phyloP scores from a whole-genome alignment of 35 echinoderm and acorn worm genomes.

The Apostichopus californicus region DNA sequence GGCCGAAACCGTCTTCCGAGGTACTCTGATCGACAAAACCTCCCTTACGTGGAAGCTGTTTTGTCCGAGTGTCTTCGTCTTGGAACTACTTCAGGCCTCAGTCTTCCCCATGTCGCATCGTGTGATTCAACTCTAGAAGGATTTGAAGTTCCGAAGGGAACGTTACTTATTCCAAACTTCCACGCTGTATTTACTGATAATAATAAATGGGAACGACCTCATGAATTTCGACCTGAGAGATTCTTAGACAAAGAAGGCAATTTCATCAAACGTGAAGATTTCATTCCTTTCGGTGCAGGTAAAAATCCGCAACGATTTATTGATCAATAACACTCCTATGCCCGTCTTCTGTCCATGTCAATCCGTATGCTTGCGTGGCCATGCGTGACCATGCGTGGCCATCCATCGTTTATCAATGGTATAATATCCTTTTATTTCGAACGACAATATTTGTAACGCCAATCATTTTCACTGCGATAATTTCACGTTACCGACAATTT shows the following conservation, averaged over 20 bases:
- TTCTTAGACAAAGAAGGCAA: constrained; percentile 41
- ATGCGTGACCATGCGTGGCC: no score
- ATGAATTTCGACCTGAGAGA: constrained; percentile 66
- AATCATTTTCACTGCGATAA: no score
- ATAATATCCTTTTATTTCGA: no score
- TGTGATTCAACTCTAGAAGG: constrained; percentile 42
- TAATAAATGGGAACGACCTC: constrained; percentile 39
- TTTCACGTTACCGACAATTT: no score
- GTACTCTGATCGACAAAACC: constrained; percentile 52
- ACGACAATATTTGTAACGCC: no score
- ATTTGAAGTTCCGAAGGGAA: constrained; percentile 71
- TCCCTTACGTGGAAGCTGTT: constrained; percentile 65
- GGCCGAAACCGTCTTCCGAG: constrained; percentile 59
- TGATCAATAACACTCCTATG: no score
- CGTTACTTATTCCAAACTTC: constrained; percentile 63
- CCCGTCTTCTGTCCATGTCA: no score
- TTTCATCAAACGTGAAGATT: constrained; percentile 41
- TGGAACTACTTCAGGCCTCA: constrained; percentile 32
- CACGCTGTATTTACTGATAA: constrained; percentile 31
- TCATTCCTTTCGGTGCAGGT: constrained; percentile 38
- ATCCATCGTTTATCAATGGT: no score
- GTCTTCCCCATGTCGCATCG: constrained; percentile 52
- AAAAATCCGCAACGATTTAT: not conserved
- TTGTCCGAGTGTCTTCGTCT: constrained; percentile 57
- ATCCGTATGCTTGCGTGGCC: no score